A percentile compares a stretch with the other conserved stretches of the same genome.
These are phyloP conservation scores for Proisotoma minuta DNA, from an alignment of 2,888 invertebrate species.

Conservation along the genomic window DNA sequence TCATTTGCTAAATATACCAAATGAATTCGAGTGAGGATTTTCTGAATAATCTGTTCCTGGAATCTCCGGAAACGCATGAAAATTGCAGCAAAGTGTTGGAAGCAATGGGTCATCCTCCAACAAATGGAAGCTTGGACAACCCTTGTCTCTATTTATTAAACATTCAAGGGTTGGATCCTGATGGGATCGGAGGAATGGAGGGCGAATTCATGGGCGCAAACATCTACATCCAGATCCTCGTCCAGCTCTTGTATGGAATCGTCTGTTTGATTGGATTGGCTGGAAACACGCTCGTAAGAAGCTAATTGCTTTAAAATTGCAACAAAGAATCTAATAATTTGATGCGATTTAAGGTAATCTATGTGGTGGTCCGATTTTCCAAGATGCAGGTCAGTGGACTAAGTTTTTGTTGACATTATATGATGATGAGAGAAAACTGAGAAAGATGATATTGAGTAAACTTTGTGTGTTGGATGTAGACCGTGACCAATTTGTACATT, in stretches of 20 bases:
- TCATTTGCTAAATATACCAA: too few relatives aligned
- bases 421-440: not conserved
- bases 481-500: slow-evolving; percentile 89
- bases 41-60: not conserved
- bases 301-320: not conserved
- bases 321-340: not conserved
- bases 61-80: not conserved
- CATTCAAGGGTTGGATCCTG: not conserved
- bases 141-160: not conserved
- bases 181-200: not conserved
- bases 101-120: not conserved
- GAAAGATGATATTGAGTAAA: not conserved
- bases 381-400: slow-evolving; percentile 72
- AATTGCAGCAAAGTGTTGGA: not conserved
- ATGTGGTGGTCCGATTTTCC: slow-evolving; percentile 61
- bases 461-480: slow-evolving; percentile 13
- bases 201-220: too few relatives aligned
- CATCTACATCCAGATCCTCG: slow-evolving; percentile 49
- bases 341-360: slow-evolving; percentile 1
- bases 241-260: slow-evolving; percentile 72
- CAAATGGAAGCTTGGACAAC: not conserved
- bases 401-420: too few relatives aligned
- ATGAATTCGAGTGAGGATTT: not conserved
- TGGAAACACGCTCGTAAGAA: slow-evolving; percentile 73
- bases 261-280: slow-evolving; percentile 82